Base-by-base conservation (phyloP, 1,140 invertebrate genomes). In the Bombus affinis region DNA sequence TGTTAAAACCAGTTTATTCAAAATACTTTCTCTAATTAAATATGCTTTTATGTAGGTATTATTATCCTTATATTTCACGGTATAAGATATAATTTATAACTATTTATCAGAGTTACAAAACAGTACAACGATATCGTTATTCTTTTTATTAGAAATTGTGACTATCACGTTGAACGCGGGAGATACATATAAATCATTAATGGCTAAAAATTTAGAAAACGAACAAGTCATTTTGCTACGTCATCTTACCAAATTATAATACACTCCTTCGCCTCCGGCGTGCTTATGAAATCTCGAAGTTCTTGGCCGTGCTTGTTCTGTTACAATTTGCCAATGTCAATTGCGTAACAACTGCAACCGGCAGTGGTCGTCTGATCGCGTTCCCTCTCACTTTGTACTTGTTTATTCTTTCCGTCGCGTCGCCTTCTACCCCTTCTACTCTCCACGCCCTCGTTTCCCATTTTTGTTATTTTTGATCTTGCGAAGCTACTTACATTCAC, bases 321-420 rank as follows among this genome's bases (percentile, higher is more conserved):
- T 53, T 68, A 91, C 85, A 75, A 39, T 85, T 80, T 72, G 47
- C 53, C 76, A 80, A 85, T 85, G 68, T 85, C 53, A 71, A 47
- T 84, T 79, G 66, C 76, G 57, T 62, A 85, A 84, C 5, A 44
- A 13, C 18, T 59, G 91, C 96, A 86, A 96, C 96, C 91, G n/a
- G 39, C 91, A 62, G 37, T 28, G 96, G 35, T 25, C 96, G 93
- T 95, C 96, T 90, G 95, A 95, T 74, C 96, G 95, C 35, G 95
- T 96, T 92, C 96, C 96, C 91, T 22, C 66, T 75, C 74, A 53
- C 73, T 78, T 83, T 15, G 10, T 15, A 44, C 35, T 42, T 37
- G 9, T 77, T 53, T 18, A 25, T 42, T 53, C 53, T 12, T 18
- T 62, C 66, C 22, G 22, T 4, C 22, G 32, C 15, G 3, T 68